Percentiles rank a stretch among this genome's conserved stretches.
These are phyloP conservation scores for Gryllus longicercus DNA, from an alignment of 2,888 invertebrate species.

Conservation along the genomic window DNA sequence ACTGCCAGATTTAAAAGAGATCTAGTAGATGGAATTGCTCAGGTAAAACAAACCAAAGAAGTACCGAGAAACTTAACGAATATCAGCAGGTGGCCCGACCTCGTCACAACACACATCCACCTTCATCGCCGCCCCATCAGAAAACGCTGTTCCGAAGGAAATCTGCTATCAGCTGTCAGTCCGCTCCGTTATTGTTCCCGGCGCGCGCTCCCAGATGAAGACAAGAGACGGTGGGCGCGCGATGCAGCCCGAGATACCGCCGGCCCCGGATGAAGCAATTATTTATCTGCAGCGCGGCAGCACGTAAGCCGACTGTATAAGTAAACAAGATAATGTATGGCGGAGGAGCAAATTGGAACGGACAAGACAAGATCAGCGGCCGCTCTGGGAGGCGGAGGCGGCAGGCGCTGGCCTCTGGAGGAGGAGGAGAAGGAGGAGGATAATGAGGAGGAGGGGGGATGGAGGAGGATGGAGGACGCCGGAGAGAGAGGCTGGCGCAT, in stretches of 20 bases:
- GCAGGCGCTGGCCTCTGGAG: neutral
- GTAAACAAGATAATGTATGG: conserved; percentile 30
- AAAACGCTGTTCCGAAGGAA: neutral
- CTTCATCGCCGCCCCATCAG: too few species aligned
- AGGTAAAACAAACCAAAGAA: too few species aligned
- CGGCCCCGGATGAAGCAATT: conserved; percentile 17
- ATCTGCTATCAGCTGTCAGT: neutral
- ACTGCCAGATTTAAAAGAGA: too few species aligned
- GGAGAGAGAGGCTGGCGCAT: neutral
- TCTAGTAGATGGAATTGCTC: too few species aligned
- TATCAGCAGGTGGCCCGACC: too few species aligned
- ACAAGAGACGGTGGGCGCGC: neutral
- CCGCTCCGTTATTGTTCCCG: neutral
- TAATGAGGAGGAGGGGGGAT: neutral
- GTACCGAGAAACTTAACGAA: too few species aligned
- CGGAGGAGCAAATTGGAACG: conserved; percentile 22
- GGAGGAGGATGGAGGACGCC: neutral
- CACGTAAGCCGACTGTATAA: conserved; percentile 21
- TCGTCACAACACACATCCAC: too few species aligned
- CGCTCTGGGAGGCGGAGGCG: neutral
- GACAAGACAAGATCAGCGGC: conserved; percentile 24
- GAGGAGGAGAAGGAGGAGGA: neutral
- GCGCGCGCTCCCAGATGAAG: neutral
- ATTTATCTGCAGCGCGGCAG: neutral
- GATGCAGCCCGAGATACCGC: neutral